These are phyloP conservation scores for Noctuana brunneofusca DNA, from an alignment of 2,888 invertebrate genomes.

Conservation along the genomic window DNA sequence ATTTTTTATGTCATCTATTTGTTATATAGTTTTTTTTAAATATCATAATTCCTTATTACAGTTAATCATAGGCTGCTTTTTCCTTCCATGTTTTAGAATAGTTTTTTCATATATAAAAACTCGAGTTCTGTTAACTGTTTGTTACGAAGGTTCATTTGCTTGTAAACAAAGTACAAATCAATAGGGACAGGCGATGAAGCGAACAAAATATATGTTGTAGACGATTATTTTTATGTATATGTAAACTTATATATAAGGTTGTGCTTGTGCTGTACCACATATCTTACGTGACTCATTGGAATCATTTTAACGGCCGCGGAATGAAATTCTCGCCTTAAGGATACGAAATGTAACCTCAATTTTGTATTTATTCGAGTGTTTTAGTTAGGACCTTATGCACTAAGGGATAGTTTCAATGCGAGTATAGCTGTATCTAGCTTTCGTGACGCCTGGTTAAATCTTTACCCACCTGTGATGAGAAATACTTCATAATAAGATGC, in stretches of 20 bases:
- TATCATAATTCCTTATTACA: slow-evolving; percentile 22
- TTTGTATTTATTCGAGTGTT: slow-evolving; percentile 6
- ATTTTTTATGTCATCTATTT: not conserved
- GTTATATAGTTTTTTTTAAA: slow-evolving; percentile 18
- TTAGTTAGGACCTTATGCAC: slow-evolving; percentile 4
- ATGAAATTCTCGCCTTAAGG: slow-evolving; percentile 55
- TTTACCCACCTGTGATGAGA: too few species aligned
- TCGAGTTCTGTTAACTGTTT: slow-evolving; percentile 37
- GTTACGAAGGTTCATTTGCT: slow-evolving; percentile 48
- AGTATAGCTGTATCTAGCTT: not conserved
- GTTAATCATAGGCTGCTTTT: slow-evolving; percentile 20
- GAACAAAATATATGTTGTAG: slow-evolving; percentile 49
- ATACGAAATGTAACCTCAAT: not conserved
- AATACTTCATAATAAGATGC: too few species aligned
- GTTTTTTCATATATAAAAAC: slow-evolving; percentile 27
- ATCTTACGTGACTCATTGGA: slow-evolving; percentile 52
- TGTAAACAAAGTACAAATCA: slow-evolving; percentile 74
- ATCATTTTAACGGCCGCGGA: slow-evolving; percentile 38
- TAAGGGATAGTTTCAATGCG: not conserved
- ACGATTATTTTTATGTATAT: slow-evolving; percentile 36
- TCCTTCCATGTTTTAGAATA: slow-evolving; percentile 23
- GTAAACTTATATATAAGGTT: slow-evolving; percentile 52
- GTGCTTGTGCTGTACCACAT: slow-evolving; percentile 67
- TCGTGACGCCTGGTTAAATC: not conserved
- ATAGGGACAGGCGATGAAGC: slow-evolving; percentile 49